phyloP scores from a whole-genome alignment of 1,140 invertebrate genomes.

The Chironomus striatipennis region DNA sequence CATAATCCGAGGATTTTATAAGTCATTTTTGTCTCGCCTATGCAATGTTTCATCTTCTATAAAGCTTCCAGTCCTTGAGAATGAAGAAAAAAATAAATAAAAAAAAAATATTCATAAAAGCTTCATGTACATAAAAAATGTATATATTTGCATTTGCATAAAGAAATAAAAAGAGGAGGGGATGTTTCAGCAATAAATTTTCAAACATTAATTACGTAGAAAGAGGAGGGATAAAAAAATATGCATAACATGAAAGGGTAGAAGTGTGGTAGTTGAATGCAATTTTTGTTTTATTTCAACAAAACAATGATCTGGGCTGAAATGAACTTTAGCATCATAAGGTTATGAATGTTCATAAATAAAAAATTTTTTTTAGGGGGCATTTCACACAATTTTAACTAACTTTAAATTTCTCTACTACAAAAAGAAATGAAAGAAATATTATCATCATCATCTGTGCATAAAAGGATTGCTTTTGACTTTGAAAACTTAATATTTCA shows the following conservation, averaged over 20 bases:
- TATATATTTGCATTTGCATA: constrained; percentile 23
- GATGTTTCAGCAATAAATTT: constrained; percentile 22
- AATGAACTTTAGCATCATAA: not conserved
- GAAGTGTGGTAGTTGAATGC: not conserved
- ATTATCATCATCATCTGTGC: not conserved
- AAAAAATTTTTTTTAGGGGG: not conserved
- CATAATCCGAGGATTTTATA: too few relatives aligned
- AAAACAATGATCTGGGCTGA: not conserved
- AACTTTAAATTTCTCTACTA: not conserved
- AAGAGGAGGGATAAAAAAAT: not conserved
- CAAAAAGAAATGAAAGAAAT: not conserved
- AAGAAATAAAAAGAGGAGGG: not conserved
- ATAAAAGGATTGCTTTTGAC: not conserved
- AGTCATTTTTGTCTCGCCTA: too few relatives aligned
- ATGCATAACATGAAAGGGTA: not conserved
- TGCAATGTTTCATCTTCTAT: not conserved
- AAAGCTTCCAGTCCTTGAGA: not conserved
- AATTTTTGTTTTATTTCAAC: not conserved
- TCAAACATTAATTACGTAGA: constrained; percentile 11
- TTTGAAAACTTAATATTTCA: constrained; percentile 10
- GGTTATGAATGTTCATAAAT: not conserved
- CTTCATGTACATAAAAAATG: constrained; percentile 7
- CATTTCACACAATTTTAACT: not conserved
- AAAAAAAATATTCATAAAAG: not conserved
- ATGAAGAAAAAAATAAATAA: not conserved